These are phyloP conservation scores for Sarcophaga rosellei DNA, from an alignment of 2,888 invertebrate species.

Conservation along the genomic window DNA sequence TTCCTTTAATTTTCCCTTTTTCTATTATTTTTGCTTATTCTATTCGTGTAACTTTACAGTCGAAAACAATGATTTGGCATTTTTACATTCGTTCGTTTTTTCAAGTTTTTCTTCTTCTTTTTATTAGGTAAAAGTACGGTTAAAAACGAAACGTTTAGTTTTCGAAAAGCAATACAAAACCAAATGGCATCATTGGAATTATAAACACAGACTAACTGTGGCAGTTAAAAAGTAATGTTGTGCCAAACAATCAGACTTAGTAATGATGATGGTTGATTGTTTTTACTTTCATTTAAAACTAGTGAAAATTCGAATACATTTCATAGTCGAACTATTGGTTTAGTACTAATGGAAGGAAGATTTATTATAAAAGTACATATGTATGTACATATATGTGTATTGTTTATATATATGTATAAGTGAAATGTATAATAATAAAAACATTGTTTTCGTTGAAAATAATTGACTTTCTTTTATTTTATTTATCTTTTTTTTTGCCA, in stretches of 20 bases:
- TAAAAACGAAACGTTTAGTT: neutral
- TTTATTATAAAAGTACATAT: neutral
- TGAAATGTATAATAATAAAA: too few relatives aligned
- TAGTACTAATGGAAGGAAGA: too few relatives aligned
- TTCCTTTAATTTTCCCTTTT: conserved; percentile 31
- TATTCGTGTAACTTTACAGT: conserved; percentile 22
- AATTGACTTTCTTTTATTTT: conserved; percentile 52
- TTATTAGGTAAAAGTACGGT: conserved; percentile 35
- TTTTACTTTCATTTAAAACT: conserved; percentile 52
- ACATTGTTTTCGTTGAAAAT: too few relatives aligned
- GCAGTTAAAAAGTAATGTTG: conserved; percentile 2
- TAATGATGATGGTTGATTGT: conserved; percentile 36
- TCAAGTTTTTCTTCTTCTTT: neutral
- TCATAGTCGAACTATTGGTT: neutral
- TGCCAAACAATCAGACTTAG: neutral
- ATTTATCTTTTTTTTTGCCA: conserved; percentile 17
- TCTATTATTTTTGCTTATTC: neutral
- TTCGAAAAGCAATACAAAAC: neutral
- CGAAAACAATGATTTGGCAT: conserved; percentile 55
- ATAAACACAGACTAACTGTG: conserved; percentile 4
- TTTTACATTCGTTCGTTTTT: conserved; percentile 8
- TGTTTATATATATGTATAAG: neutral
- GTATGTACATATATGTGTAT: neutral
- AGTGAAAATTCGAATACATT: neutral
- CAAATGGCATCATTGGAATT: conserved; percentile 24